Evolutionary conservation across 2,888 invertebrate species (phyloP), one percentile per base, ranked within the genome.

Genomic region (Perizoma affinitatum): DNA sequence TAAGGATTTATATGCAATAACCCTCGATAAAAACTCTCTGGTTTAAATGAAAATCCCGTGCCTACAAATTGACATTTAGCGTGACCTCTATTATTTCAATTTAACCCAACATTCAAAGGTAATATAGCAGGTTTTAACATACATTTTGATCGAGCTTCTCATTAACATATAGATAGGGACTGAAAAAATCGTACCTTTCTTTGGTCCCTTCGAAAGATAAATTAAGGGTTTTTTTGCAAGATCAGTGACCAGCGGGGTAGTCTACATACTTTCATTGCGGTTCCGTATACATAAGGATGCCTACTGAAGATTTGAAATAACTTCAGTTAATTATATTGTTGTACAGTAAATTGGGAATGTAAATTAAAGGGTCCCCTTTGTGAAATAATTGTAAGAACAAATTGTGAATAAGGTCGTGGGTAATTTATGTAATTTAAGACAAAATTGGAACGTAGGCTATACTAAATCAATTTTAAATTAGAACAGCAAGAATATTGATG

Each of bases 81-180:
- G 67, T 71, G 72, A 76, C 74, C 76, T 74, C 72, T 75, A 78
- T 76, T 79, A 78, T 83, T 81, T 80, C 80, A 82, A 81, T 80
- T 79, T 76, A 71, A 68, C 71, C 68, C 69, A 68, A 65, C 71
- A 73, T 74, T 79, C 66, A 71, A 73, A 78, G 76, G 79, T 80
- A 78, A 78, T 76, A 78, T 75, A 73, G 70, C 70, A 74, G 76
- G 78, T 78, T 83, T 83, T 83, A 80, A 81, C 83, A 84, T 83
- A 82, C 73, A 82, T 84, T 59, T 84, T 84, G 83, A 83, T 83
- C 79, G 78, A 62, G 73, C 77, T 57, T 54, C 75, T 82, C 84
- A 84, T 85, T 85, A 85, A 78, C 84, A 84, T 84, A 85, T 84
- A 85, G 82, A 84, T 79, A 72, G 78, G 73, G 68, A 72, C 72